Evolutionary conservation across 1,140 invertebrate genomes (phyloP).

Genomic region (Calliopsis andreniformis): DNA sequence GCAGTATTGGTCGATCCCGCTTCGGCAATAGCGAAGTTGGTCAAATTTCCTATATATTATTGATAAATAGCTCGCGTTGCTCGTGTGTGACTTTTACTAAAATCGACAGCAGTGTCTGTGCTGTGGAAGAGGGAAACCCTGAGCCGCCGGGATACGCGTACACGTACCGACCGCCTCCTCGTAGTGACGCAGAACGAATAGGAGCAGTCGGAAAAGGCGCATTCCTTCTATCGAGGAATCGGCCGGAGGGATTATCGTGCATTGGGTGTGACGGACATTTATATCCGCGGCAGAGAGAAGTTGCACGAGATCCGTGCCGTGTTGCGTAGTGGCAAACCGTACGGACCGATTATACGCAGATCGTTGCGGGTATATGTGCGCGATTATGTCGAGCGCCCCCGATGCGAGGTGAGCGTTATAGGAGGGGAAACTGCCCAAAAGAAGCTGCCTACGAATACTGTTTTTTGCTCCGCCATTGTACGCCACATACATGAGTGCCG

Average conservation of each 20-base stretch:
- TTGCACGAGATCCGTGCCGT: constrained; percentile 38
- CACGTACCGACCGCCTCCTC: background rate
- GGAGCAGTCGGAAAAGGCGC: constrained; percentile 17
- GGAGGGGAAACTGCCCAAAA: constrained; percentile 48
- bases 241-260: constrained; percentile 59
- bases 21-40: constrained; percentile 65
- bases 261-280: constrained; percentile 69
- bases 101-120: constrained; percentile 50
- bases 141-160: background rate
- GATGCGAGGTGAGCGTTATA: constrained; percentile 59
- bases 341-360: constrained; percentile 43
- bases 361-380: constrained; percentile 33
- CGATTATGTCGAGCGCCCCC: constrained; percentile 59
- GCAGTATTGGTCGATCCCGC: constrained; percentile 72
- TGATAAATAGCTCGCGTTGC: constrained; percentile 67
- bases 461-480: constrained; percentile 72
- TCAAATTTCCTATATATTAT: constrained; percentile 67
- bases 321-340: constrained; percentile 39
- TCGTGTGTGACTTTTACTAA: constrained; percentile 57
- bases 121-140: constrained; percentile 17
- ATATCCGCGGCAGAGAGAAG: constrained; percentile 49
- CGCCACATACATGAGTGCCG: constrained; percentile 38
- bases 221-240: constrained; percentile 26
- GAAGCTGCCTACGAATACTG: constrained; percentile 60
- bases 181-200: constrained; percentile 44